phyloP scores from a whole-genome alignment of 2,888 invertebrate species.

The Zygaena filipendulae region DNA sequence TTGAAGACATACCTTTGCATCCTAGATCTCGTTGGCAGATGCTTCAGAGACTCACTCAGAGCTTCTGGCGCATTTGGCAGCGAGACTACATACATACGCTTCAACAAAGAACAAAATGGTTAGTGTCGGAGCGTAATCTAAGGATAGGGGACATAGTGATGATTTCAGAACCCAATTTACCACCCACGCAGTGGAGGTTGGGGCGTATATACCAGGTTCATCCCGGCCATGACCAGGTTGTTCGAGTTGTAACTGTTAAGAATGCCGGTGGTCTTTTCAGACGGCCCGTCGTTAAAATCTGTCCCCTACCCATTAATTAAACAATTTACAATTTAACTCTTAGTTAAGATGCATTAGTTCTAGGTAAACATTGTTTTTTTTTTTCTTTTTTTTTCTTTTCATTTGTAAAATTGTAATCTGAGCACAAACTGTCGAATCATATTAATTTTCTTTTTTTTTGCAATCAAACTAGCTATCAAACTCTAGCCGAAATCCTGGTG shows the following conservation, averaged over 20 bases:
- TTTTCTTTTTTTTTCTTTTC: too few relatives aligned
- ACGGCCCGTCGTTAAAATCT: slow-evolving; percentile 2
- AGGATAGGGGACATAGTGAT: slow-evolving; percentile 6
- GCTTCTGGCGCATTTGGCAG: slow-evolving; percentile 10
- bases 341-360: too few relatives aligned
- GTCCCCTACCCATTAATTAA: slow-evolving; percentile 1
- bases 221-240: slow-evolving; percentile 7
- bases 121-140: not conserved
- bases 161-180: slow-evolving; percentile 5
- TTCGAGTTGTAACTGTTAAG: slow-evolving; percentile 7
- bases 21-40: slow-evolving; percentile 5
- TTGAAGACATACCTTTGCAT: not conserved
- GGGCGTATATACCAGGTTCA: slow-evolving; percentile 4
- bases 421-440: too few relatives aligned
- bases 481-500: too few relatives aligned
- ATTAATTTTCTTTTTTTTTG: too few relatives aligned
- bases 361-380: too few relatives aligned
- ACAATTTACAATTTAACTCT: too few relatives aligned
- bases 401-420: too few relatives aligned
- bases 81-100: slow-evolving; percentile 6
- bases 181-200: slow-evolving; percentile 7
- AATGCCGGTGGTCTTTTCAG: slow-evolving; percentile 2
- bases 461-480: too few relatives aligned
- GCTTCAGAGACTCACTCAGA: slow-evolving; percentile 8
- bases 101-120: slow-evolving; percentile 8